A percentile compares a stretch with the other conserved stretches of the same genome.
Evolutionary conservation across 2,113 vertebrate genomes (phyloP).

Genomic region (Callipepla squamata): DNA sequence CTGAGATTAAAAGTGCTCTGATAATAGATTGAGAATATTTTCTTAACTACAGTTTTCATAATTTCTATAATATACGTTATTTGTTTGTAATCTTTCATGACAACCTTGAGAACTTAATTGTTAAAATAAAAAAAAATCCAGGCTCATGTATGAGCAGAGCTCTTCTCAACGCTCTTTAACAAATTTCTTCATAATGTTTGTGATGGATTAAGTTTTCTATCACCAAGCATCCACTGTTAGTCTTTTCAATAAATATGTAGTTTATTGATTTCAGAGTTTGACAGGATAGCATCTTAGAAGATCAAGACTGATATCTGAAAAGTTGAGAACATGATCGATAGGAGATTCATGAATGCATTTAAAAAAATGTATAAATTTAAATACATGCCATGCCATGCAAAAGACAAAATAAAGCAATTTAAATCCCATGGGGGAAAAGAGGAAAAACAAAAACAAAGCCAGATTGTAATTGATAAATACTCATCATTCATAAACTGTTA

Average conservation of each 20-base stretch:
- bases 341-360: background rate
- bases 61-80: background rate
- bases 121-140: background rate
- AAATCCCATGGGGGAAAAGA: background rate
- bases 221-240: background rate
- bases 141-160: background rate
- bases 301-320: background rate
- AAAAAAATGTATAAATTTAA: background rate
- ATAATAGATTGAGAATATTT: background rate
- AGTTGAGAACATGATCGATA: background rate
- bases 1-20: background rate
- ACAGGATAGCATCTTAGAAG: background rate
- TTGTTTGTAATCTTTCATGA: background rate
- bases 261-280: background rate
- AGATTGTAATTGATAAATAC: background rate
- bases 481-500: background rate
- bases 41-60: background rate
- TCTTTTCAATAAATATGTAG: background rate
- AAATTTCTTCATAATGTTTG: background rate
- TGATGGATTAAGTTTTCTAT: background rate
- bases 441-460: background rate
- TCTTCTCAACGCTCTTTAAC: background rate
- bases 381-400: background rate
- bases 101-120: background rate
- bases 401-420: background rate